Percentiles rank a stretch among this genome's conserved stretches.
Evolutionary conservation across 1,140 invertebrate species (phyloP).

Genomic region (Papilio helenus): DNA sequence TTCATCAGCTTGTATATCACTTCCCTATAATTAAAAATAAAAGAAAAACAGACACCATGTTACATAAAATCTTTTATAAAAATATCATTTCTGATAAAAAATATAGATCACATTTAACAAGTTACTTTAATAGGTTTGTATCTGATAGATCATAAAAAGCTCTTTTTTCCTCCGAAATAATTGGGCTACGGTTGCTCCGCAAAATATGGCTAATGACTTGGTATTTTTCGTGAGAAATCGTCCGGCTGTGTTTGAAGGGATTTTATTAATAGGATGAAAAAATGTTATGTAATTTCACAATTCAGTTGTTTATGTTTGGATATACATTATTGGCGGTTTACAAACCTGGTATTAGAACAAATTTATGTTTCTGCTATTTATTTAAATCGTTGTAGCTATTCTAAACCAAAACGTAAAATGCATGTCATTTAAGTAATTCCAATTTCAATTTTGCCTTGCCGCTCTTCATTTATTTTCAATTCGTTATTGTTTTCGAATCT

Average conservation of each 20-base stretch:
- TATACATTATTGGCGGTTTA: not conserved
- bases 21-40: too few relatives aligned
- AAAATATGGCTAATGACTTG: slow-evolving; percentile 22
- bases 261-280: slow-evolving; percentile 18
- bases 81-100: not conserved
- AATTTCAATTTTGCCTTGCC: not conserved
- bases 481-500: not conserved
- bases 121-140: not conserved
- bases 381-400: too few relatives aligned
- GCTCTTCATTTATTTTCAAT: not conserved
- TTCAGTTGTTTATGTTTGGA: not conserved
- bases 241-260: slow-evolving; percentile 26
- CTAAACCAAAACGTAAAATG: too few relatives aligned
- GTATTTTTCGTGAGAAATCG: slow-evolving; percentile 20
- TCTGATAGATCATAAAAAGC: not conserved
- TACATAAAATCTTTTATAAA: not conserved
- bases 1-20: too few relatives aligned
- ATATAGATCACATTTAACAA: not conserved
- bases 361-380: too few relatives aligned
- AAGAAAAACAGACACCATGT: not conserved
- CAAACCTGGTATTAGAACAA: not conserved
- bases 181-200: not conserved
- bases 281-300: slow-evolving; percentile 16
- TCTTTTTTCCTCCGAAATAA: slow-evolving; percentile 17
- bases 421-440: too few relatives aligned